Conservation (phyloP, 1,140 invertebrate species). For the roundworm (Caenorhabditis elegans) region DNA sequence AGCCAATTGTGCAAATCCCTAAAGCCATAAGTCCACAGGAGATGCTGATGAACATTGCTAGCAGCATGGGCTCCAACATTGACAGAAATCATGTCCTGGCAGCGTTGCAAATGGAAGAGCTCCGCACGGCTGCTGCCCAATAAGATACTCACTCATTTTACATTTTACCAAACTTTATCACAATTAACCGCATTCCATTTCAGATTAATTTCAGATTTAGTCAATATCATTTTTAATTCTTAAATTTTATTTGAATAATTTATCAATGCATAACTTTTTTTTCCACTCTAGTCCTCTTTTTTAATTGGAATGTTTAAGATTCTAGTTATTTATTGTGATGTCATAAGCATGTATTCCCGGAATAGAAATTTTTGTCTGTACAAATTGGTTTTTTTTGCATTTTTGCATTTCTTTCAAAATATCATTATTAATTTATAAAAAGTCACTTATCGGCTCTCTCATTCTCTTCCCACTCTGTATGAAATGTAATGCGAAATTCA, state of each 20-base stretch:
- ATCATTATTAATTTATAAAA: neutral
- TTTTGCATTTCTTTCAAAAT: no score
- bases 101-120: neutral
- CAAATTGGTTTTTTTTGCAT: neutral
- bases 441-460: no score
- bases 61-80: neutral
- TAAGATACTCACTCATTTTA: neutral
- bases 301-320: no score
- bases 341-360: no score
- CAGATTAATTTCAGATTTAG: no score
- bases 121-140: neutral
- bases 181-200: conserved; percentile 12
- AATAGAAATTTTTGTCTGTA: conserved; percentile 8
- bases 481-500: no score
- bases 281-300: no score
- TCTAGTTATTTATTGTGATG: no score
- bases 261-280: no score
- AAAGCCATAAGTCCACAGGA: neutral
- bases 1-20: neutral
- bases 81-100: neutral
- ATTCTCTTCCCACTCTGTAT: no score
- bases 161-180: neutral
- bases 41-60: neutral
- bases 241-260: no score
- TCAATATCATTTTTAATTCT: no score